Conservation (phyloP, 2,113 vertebrate species). For the Phainopepla nitens region DNA sequence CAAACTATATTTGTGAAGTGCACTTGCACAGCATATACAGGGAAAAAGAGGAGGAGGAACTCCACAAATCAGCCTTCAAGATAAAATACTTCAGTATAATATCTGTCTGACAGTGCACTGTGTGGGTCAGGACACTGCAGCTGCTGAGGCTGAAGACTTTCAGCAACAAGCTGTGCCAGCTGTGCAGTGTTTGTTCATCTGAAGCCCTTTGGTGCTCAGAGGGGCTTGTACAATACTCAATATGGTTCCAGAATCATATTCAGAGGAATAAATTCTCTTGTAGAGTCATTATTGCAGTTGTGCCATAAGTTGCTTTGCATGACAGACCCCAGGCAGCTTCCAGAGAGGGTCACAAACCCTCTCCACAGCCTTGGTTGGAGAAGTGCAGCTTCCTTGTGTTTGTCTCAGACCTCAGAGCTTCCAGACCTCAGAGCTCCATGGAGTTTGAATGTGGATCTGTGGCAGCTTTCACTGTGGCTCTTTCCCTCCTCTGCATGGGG, state of each 20-base stretch:
- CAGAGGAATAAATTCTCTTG: background rate
- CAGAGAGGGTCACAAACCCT: background rate
- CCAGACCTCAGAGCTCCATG: fast-evolving
- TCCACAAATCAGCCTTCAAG: background rate
- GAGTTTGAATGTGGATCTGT: background rate
- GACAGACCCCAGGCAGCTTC: background rate
- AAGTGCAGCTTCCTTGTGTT: background rate
- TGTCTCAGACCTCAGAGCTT: background rate
- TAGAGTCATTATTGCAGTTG: background rate
- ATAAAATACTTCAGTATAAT: background rate
- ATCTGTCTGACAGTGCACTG: background rate
- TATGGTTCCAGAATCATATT: fast-evolving
- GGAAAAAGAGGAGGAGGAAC: background rate
- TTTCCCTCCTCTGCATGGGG: background rate
- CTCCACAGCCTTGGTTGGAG: background rate
- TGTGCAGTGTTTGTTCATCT: background rate
- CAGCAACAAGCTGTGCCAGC: background rate
- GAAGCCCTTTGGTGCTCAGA: background rate
- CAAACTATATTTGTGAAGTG: background rate
- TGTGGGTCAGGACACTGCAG: background rate
- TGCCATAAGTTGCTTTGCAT: background rate
- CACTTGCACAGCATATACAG: background rate
- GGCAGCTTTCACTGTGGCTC: background rate
- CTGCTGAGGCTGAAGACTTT: background rate
- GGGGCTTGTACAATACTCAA: background rate